These are phyloP conservation scores for Hozukius guyotensis DNA, from an alignment of 2,797 vertebrate species.

Conservation along the genomic window DNA sequence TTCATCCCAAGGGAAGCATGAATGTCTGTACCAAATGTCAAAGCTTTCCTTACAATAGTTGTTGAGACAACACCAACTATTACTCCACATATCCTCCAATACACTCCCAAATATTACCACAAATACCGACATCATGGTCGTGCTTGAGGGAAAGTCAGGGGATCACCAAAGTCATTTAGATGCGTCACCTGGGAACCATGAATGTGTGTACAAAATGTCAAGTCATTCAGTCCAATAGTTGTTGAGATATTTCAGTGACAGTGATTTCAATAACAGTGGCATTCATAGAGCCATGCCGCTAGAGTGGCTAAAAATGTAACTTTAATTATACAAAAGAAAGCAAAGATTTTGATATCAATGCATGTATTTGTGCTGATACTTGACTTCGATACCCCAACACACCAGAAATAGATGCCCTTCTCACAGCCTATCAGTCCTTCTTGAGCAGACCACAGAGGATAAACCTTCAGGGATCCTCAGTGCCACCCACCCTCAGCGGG, in stretches of 20 bases:
- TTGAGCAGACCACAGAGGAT: not conserved
- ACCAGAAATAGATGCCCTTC: not conserved
- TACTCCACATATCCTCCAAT: too few relatives aligned
- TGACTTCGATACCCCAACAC: not conserved
- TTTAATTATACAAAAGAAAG: not conserved
- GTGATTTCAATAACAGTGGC: not conserved
- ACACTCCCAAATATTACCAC: not conserved
- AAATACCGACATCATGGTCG: accelerated
- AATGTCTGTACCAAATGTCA: not conserved
- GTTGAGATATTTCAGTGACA: not conserved
- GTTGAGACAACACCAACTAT: not conserved
- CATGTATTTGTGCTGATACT: not conserved
- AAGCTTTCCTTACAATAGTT: too few relatives aligned
- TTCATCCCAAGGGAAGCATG: not conserved
- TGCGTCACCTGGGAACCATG: not conserved
- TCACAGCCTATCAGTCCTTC: slow-evolving; percentile 14
- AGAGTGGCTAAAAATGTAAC: not conserved
- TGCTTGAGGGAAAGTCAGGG: not conserved
- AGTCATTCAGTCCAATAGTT: not conserved
- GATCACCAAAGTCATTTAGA: too few relatives aligned
- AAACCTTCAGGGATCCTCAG: slow-evolving; percentile 44
- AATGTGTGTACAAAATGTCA: not conserved
- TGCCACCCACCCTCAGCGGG: slow-evolving; percentile 21
- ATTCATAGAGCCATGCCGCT: not conserved
- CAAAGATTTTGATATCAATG: not conserved